Conservation (phyloP, 2,888 invertebrate genomes). For the Callyntrura sp. region DNA sequence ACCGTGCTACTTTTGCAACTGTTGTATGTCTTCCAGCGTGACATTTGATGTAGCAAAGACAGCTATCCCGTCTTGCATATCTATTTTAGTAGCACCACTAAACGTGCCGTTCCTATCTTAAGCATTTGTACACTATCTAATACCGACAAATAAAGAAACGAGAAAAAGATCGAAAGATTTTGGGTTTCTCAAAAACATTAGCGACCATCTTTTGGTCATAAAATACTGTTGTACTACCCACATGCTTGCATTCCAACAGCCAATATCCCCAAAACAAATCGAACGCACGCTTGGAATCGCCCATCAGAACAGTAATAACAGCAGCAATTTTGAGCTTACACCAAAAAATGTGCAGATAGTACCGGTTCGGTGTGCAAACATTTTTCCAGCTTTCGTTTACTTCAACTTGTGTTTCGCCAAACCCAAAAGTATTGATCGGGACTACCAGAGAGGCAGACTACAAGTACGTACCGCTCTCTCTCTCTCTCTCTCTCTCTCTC, state of each 20-base stretch:
- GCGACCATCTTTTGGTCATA: slow-evolving; percentile 2
- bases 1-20: background rate
- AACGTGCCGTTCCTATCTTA: too few relatives aligned
- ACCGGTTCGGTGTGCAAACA: slow-evolving; percentile 18
- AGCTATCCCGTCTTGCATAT: too few relatives aligned
- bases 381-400: slow-evolving; percentile 34
- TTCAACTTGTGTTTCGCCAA: slow-evolving; percentile 34
- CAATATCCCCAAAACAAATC: background rate
- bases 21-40: too few relatives aligned
- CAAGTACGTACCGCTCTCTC: background rate
- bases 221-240: background rate
- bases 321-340: slow-evolving; percentile 6
- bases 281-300: background rate
- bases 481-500: background rate
- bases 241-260: background rate
- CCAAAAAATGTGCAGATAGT: slow-evolving; percentile 32
- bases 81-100: too few relatives aligned
- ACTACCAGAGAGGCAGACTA: slow-evolving; percentile 17
- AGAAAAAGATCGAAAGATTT: background rate
- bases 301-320: slow-evolving; percentile 1
- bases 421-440: slow-evolving; percentile 52
- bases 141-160: background rate
- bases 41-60: too few relatives aligned
- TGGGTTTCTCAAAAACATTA: background rate
- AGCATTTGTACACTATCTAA: too few relatives aligned